phyloP scores from a whole-genome alignment of 2,113 vertebrate species.

The Choloepus hoffmanni region DNA sequence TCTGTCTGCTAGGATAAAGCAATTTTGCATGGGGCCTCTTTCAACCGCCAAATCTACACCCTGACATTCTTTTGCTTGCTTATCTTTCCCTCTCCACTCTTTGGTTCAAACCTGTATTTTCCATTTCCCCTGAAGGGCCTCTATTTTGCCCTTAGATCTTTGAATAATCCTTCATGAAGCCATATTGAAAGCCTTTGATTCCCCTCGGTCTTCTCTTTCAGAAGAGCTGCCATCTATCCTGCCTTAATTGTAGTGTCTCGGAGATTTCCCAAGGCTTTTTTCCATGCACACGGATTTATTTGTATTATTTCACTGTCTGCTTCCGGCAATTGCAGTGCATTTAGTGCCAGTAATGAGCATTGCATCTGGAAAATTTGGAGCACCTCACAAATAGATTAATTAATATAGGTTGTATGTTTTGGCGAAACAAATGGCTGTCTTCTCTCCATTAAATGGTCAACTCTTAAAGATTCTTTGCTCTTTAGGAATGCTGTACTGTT shows the following conservation, averaged over 20 bases:
- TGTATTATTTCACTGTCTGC: constrained; percentile 74
- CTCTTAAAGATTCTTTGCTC: constrained; percentile 44
- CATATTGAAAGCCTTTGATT: constrained; percentile 72
- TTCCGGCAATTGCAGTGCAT: constrained; percentile 35
- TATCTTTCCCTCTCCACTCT: constrained; percentile 10
- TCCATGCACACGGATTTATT: constrained; percentile 56
- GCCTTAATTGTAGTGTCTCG: constrained; percentile 56
- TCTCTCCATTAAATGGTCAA: constrained; percentile 27
- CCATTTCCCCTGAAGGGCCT: constrained; percentile 63
- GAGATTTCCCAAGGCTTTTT: constrained; percentile 67
- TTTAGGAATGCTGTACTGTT: not conserved
- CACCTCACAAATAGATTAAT: constrained; percentile 64
- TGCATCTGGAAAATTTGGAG: constrained; percentile 71
- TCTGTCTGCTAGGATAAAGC: not conserved
- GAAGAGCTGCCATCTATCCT: constrained; percentile 45
- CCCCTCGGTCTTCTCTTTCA: constrained; percentile 56
- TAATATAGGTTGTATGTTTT: constrained; percentile 41
- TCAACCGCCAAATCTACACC: not conserved
- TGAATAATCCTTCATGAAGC: constrained; percentile 75
- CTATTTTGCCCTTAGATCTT: constrained; percentile 74
- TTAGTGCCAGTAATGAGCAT: constrained; percentile 59
- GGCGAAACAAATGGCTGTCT: constrained; percentile 56
- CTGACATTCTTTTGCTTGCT: constrained; percentile 3
- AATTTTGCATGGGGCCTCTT: not conserved
- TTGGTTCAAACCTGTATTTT: constrained; percentile 66